Evolutionary conservation across 2,888 invertebrate species (phyloP).

Genomic region (Napeogenes sylphis): DNA sequence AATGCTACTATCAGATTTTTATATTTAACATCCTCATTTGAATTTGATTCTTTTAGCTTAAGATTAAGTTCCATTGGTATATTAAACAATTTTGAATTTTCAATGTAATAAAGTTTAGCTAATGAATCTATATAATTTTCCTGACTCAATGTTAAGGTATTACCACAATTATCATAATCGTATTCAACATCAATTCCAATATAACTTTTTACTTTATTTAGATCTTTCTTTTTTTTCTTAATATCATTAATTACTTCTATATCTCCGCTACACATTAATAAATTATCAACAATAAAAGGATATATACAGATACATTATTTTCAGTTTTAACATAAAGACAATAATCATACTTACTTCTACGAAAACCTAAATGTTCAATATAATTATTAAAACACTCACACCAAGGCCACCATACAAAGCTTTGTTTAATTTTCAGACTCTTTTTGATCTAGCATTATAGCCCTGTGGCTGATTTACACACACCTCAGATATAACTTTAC

Average conservation of each 20-base stretch:
- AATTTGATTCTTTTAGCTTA: slow-evolving; percentile 29
- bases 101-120: slow-evolving; percentile 32
- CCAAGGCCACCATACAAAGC: too few species aligned
- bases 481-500: slow-evolving; percentile 22
- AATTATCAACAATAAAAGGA: too few species aligned
- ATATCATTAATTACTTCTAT: slow-evolving; percentile 7
- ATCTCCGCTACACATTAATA: slow-evolving; percentile 6
- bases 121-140: slow-evolving; percentile 34
- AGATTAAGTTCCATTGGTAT: slow-evolving; percentile 35
- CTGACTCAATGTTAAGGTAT: slow-evolving; percentile 38
- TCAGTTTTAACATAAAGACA: too few species aligned
- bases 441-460: slow-evolving; percentile 31
- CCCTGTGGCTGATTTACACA: slow-evolving; percentile 40
- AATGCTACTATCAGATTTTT: slow-evolving; percentile 18
- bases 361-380: too few species aligned
- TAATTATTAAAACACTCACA: too few species aligned
- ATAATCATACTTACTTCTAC: too few species aligned
- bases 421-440: too few species aligned
- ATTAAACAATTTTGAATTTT: slow-evolving; percentile 37
- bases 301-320: too few species aligned
- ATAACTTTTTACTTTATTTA: slow-evolving; percentile 40
- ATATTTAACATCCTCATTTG: slow-evolving; percentile 17
- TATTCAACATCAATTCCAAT: slow-evolving; percentile 44
- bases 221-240: slow-evolving; percentile 35
- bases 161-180: slow-evolving; percentile 29